A percentile compares a stretch with the other conserved stretches of the same genome.
These are phyloP conservation scores for Gymnobelideus leadbeateri DNA, from an alignment of 2,113 vertebrate species.

Conservation along the genomic window DNA sequence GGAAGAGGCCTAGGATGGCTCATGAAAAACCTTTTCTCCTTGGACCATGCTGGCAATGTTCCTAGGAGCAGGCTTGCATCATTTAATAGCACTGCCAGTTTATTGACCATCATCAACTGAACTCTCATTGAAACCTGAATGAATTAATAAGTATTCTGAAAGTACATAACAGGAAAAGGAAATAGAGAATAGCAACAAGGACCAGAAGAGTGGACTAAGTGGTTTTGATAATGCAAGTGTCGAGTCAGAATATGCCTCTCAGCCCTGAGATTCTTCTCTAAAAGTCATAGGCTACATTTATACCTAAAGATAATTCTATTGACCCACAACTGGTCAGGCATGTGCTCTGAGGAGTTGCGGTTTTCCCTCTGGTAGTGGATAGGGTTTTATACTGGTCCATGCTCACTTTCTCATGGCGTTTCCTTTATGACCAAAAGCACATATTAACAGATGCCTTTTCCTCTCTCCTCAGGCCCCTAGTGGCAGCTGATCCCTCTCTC, in stretches of 20 bases:
- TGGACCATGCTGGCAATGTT: not conserved
- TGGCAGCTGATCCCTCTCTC: not conserved
- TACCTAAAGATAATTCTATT: not conserved
- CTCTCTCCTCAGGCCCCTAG: not conserved
- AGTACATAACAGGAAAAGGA: conserved; percentile 60
- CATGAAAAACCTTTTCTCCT: not conserved
- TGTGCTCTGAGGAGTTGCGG: not conserved
- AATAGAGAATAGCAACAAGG: not conserved
- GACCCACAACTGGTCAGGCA: not conserved
- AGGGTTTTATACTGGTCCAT: not conserved
- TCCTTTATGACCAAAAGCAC: not conserved
- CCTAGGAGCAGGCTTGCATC: conserved; percentile 1
- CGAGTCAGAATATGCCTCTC: not conserved
- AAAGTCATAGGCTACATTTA: not conserved
- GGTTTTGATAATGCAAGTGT: conserved; percentile 27
- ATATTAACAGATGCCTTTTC: not conserved
- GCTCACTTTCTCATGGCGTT: not conserved
- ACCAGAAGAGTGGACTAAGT: conserved; percentile 11
- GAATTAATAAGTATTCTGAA: conserved; percentile 67
- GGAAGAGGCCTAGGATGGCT: not conserved
- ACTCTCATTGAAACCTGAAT: conserved; percentile 41
- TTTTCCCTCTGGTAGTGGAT: not conserved
- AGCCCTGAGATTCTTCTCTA: not conserved
- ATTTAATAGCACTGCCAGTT: conserved; percentile 43
- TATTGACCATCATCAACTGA: conserved; percentile 55